Evolutionary conservation across 2,113 vertebrate genomes (phyloP).

Genomic region (Pyxicephalus adspersus): DNA sequence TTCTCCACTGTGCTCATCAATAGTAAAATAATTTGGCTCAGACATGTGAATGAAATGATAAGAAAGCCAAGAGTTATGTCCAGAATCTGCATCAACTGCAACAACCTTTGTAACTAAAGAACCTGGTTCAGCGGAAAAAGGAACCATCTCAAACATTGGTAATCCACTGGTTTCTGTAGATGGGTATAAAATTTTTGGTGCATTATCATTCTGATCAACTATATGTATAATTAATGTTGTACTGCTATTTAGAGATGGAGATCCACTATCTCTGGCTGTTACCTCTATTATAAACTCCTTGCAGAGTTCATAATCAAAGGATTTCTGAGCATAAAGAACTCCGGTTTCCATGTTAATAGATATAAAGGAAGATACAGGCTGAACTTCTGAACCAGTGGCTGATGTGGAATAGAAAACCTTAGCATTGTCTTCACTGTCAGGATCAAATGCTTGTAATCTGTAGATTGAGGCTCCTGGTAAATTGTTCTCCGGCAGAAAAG

Average conservation of each 20-base stretch:
- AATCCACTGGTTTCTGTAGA: constrained; percentile 51
- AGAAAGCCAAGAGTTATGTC: constrained; percentile 72
- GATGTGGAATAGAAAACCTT: constrained; percentile 60
- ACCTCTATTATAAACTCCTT: constrained; percentile 61
- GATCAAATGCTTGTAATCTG: constrained; percentile 54
- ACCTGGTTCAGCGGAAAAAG: constrained; percentile 45
- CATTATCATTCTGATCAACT: constrained; percentile 73
- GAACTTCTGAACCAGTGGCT: constrained; percentile 56
- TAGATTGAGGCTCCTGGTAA: background rate
- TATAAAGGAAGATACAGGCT: constrained; percentile 59
- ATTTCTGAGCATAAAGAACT: too few species aligned
- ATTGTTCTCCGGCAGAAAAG: too few species aligned
- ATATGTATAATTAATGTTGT: constrained; percentile 68
- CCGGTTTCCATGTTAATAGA: too few species aligned
- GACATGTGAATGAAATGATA: constrained; percentile 63
- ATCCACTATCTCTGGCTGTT: constrained; percentile 71
- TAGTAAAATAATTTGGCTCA: constrained; percentile 62
- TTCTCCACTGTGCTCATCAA: constrained; percentile 60
- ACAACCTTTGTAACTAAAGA: constrained; percentile 72
- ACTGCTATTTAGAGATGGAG: constrained; percentile 63
- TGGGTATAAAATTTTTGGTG: constrained; percentile 70
- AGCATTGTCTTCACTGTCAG: constrained; percentile 57
- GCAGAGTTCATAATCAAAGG: constrained; percentile 65
- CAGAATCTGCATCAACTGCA: constrained; percentile 70
- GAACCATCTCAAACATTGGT: too few species aligned